Base-by-base conservation (phyloP, 2,797 vertebrate species). In the Cuculus canorus region DNA sequence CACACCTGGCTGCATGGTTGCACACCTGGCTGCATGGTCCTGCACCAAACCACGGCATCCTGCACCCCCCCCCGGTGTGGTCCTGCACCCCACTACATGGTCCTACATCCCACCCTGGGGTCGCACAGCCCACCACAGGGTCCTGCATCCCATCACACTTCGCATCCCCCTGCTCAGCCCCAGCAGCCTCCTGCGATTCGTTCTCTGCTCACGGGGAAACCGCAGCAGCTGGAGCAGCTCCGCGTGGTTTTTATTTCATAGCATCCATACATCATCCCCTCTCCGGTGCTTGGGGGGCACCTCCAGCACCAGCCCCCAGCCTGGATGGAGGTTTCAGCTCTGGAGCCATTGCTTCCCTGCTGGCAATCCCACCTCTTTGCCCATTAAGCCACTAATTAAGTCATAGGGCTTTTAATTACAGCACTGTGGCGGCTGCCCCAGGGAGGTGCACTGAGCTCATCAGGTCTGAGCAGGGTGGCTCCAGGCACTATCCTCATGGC, bases 101-200 rank as follows among this genome's bases (percentile, higher is more conserved):
- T n/a, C 52, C 53, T 41, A 28, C 35, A 56, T 17, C 59, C 59
- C 41, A 11, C 13, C 18, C 1, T 17, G 4, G 21, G 32, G 39
- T 3, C n/a, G 19, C 22, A 24, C 52, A 32, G 28, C 66, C 47
- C 25, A 45, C 37, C 12, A 13, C 7, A 13, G 23, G 15, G 21
- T 18, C 41, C 63, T 19, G 19, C 45, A 48, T 16, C 21, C 60
- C 43, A 4, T 8, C 68, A 15, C 70, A 8, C 23, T 41, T 37
- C 3, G 0, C 41, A 15, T 19, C 45, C 32, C n/a, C 54, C 9
- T 4, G 3, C 27, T 33, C 1, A 0, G 47, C 35, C 27, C 2
- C 1, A 45, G 60, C 45, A 18, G 21, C 41, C 45, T 56, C 86
- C 43, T 4, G 37, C 10, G 5, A 57, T 61, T 41, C 63, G 13